Evolutionary conservation across 2,888 invertebrate genomes (phyloP).

Genomic region (Clostera curtula): DNA sequence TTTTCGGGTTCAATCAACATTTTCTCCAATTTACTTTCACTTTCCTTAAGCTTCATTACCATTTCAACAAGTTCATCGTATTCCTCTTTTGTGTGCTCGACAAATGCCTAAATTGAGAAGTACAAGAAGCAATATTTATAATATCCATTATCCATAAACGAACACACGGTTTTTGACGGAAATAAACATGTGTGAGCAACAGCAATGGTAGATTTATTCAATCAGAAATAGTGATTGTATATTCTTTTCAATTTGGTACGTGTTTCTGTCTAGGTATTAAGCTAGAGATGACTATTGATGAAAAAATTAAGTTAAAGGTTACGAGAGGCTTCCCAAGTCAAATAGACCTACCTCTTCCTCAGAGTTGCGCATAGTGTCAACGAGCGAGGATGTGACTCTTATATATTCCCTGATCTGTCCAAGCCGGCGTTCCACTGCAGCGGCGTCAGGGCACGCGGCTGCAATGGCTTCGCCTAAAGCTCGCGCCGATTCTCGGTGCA

Average conservation of each 20-base stretch:
- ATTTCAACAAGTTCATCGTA: conserved; percentile 78
- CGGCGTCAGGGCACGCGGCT: conserved; percentile 76
- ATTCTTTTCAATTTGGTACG: too few species aligned
- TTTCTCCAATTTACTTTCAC: conserved; percentile 78
- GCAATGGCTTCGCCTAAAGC: conserved; percentile 65
- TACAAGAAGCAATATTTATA: conserved; percentile 28
- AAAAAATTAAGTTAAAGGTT: background rate
- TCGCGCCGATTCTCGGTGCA: conserved; percentile 58
- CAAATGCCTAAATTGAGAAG: conserved; percentile 62
- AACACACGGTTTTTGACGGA: too few species aligned
- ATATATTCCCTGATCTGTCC: conserved; percentile 84
- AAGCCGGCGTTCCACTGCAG: conserved; percentile 80
- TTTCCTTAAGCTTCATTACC: conserved; percentile 81
- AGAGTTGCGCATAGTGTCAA: conserved; percentile 80
- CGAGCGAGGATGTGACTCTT: conserved; percentile 79
- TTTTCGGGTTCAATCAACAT: conserved; percentile 64
- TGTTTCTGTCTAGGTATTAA: too few species aligned
- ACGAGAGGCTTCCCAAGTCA: too few species aligned
- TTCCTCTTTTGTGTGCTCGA: conserved; percentile 70
- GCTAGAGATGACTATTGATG: background rate
- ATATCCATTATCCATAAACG: too few species aligned
- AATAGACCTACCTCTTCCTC: conserved; percentile 77
- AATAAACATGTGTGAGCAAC: too few species aligned
- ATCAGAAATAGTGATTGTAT: too few species aligned
- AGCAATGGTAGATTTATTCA: too few species aligned